phyloP scores from a whole-genome alignment of 2,113 vertebrate genomes.

The Rana temporaria region DNA sequence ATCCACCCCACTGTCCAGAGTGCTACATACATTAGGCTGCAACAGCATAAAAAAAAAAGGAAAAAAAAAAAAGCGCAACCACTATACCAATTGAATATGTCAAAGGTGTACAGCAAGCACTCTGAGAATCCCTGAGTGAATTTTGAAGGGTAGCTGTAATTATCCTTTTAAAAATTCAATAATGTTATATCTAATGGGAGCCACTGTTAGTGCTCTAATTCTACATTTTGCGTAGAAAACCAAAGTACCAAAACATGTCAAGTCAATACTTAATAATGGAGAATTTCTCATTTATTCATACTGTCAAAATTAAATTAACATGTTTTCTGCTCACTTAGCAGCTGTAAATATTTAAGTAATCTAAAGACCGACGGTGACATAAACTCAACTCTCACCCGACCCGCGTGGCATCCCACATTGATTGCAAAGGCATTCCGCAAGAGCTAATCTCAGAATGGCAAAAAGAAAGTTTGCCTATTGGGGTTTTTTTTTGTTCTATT shows the following conservation, averaged over 20 bases:
- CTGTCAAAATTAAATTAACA: slow-evolving; percentile 54
- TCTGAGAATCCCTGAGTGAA: slow-evolving; percentile 4
- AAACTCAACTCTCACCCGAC: slow-evolving; percentile 20
- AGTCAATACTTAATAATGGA: slow-evolving; percentile 52
- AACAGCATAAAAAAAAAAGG: neutral
- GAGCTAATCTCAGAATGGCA: neutral
- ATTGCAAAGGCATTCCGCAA: neutral
- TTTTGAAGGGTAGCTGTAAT: slow-evolving; percentile 16
- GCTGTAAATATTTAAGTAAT: slow-evolving; percentile 53
- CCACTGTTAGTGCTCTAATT: slow-evolving; percentile 28
- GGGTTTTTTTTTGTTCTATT: neutral
- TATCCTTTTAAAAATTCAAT: slow-evolving; percentile 51
- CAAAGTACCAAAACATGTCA: slow-evolving; percentile 49
- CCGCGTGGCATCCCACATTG: neutral
- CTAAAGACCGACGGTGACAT: slow-evolving; percentile 7
- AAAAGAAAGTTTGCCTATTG: neutral
- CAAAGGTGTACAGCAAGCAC: slow-evolving; percentile 19
- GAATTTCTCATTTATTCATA: slow-evolving; percentile 54
- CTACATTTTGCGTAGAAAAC: slow-evolving; percentile 34
- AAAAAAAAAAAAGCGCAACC: neutral
- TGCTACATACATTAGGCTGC: neutral
- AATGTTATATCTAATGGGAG: slow-evolving; percentile 38
- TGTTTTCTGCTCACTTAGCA: slow-evolving; percentile 50
- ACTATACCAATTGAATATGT: neutral
- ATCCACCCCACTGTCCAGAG: too few relatives aligned